phyloP scores from a whole-genome alignment of 2,888 invertebrate genomes.

The Caenorhabditis doughertyi region DNA sequence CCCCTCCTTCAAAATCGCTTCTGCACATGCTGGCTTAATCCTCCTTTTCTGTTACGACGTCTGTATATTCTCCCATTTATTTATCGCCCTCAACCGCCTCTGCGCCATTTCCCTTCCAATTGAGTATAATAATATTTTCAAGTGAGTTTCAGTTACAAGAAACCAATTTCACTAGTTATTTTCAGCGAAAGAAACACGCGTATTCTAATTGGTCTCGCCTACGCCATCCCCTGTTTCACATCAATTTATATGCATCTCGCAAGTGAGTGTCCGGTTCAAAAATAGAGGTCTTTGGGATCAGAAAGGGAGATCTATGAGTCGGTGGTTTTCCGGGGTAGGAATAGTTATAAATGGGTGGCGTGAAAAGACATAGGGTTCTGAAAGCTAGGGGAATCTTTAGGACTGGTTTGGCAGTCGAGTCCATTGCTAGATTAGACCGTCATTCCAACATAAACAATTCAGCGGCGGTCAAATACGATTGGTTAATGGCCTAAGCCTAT shows the following conservation, averaged over 20 bases:
- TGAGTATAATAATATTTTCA: slow-evolving; percentile 54
- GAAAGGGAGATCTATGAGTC: not conserved
- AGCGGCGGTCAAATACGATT: too few relatives aligned
- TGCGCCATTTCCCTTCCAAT: slow-evolving; percentile 64
- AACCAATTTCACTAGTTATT: too few relatives aligned
- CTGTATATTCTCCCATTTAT: slow-evolving; percentile 67
- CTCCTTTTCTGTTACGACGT: slow-evolving; percentile 69
- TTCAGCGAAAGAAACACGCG: slow-evolving; percentile 53
- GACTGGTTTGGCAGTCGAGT: too few relatives aligned
- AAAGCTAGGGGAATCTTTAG: too few relatives aligned
- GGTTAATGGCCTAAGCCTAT: too few relatives aligned
- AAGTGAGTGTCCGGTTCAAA: slow-evolving; percentile 27
- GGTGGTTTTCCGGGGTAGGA: too few relatives aligned
- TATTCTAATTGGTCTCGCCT: slow-evolving; percentile 55
- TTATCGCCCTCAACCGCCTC: slow-evolving; percentile 68
- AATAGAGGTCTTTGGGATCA: not conserved
- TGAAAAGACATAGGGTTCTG: too few relatives aligned
- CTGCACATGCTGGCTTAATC: slow-evolving; percentile 54
- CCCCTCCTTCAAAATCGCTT: slow-evolving; percentile 38
- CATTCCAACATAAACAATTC: too few relatives aligned
- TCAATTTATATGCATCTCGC: slow-evolving; percentile 62
- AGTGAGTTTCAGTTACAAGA: too few relatives aligned
- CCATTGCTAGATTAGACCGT: too few relatives aligned
- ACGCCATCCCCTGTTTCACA: slow-evolving; percentile 58
- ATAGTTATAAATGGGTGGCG: too few relatives aligned